Base-by-base conservation (phyloP, 1,140 invertebrate genomes). In the Drosophila ohnishii region DNA sequence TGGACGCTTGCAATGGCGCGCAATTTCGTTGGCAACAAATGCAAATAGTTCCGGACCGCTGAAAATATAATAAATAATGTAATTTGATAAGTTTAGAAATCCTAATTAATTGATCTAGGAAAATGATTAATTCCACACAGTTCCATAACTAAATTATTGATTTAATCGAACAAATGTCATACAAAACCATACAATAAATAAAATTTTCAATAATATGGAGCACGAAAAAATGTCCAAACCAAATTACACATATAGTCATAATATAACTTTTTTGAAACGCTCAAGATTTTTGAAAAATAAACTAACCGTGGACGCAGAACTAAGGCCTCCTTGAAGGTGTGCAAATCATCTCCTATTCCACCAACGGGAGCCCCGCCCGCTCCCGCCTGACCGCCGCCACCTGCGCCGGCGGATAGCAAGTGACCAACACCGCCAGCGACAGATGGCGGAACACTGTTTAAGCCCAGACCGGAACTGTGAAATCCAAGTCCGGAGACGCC, bases 21-120 rank as follows among this genome's bases (percentile, higher is more conserved):
- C 94, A 86, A 96, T 95, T 92, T 96, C 96, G 79, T 95, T 95
- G 78, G 94, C 94, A 89, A 96, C 95, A 92, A 96, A 96, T 74
- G 95, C 93, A 91, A 95, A 96, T 63, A 96, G 92, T 90, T 96
- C 95, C 34, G 94, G 93, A 19, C 92, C 87, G 9, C 91, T 90
- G 25, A 51, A 71, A 80, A 80, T 76, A 66, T 71, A 45, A 5
- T 22, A n/a, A n/a, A n/a, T n/a, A n/a, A n/a, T n/a, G n/a, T n/a
- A n/a, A n/a, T n/a, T n/a, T n/a, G n/a, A n/a, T n/a, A n/a, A n/a
- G n/a, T 7, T 13, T 34, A 25, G 5, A 19, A 14, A 39, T 39
- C 14, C 5, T 42, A 44, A 44, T 2, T 42, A 10, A 42, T 16
- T 42, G n/a, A n/a, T 39, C 2, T 39, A 39, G 0, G 7, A 39